These are phyloP conservation scores for Neotoxoptera formosana DNA, from an alignment of 1,140 invertebrate species.

Conservation along the genomic window DNA sequence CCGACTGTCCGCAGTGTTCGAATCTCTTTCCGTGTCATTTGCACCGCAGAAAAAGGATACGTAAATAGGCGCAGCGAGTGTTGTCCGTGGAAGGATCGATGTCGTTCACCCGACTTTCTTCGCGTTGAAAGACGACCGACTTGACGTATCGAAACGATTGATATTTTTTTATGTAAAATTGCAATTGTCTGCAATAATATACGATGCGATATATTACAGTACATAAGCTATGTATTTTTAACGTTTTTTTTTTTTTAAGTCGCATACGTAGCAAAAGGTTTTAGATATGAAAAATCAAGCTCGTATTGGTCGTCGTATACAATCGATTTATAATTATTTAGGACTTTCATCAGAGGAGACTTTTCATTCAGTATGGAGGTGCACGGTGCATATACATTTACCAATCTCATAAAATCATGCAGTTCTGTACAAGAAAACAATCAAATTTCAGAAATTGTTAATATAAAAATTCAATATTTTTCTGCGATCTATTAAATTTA, in stretches of 20 bases:
- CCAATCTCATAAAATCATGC: neutral
- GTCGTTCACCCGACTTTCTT: neutral
- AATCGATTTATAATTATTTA: neutral
- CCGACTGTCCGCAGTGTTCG: neutral
- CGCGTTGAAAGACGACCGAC: neutral
- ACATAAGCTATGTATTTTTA: neutral
- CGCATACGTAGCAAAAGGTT: conserved; percentile 33
- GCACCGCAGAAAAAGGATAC: conserved; percentile 17
- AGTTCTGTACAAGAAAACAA: neutral
- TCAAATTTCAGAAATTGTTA: neutral
- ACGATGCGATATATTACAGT: neutral
- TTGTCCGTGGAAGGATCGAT: neutral
- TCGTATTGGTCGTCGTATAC: neutral
- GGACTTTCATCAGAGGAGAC: neutral
- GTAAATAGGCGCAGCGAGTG: neutral
- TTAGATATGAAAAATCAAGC: conserved; percentile 28
- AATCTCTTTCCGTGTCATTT: neutral
- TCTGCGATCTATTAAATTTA: neutral
- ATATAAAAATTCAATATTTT: neutral
- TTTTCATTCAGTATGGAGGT: neutral
- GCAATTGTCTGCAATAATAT: neutral
- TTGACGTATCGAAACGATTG: conserved; percentile 11
- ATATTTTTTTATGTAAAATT: conserved; percentile 12
- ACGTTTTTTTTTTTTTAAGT: too few relatives aligned
- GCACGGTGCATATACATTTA: neutral